These are phyloP conservation scores for Anthonomus grandis DNA, from an alignment of 1,140 invertebrate species.

Conservation along the genomic window DNA sequence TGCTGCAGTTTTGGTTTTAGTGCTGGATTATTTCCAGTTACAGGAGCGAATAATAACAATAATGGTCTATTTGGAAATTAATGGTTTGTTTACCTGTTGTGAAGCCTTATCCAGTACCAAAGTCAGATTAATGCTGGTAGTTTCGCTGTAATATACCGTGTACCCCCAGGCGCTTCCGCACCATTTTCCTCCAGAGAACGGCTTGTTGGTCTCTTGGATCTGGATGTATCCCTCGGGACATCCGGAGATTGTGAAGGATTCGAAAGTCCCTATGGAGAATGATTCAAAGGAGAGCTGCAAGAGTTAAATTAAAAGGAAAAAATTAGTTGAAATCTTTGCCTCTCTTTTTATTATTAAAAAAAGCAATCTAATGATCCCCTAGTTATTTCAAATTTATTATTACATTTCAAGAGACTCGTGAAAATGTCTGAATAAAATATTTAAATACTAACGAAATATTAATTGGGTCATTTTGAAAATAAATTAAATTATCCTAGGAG, in stretches of 20 bases:
- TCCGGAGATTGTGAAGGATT: conserved; percentile 70
- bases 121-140: conserved; percentile 71
- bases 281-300: conserved; percentile 70
- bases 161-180: conserved; percentile 81
- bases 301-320: not conserved
- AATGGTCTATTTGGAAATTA: too few relatives aligned
- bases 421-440: too few relatives aligned
- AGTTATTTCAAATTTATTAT: too few relatives aligned
- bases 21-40: too few relatives aligned
- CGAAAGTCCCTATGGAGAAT: conserved; percentile 71
- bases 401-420: too few relatives aligned
- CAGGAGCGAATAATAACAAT: too few relatives aligned
- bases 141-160: conserved; percentile 82
- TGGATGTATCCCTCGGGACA: conserved; percentile 79
- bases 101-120: conserved; percentile 65
- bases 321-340: not conserved
- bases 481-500: too few relatives aligned
- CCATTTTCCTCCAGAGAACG: conserved; percentile 75
- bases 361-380: not conserved
- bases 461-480: too few relatives aligned
- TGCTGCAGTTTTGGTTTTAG: too few relatives aligned
- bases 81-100: conserved; percentile 68
- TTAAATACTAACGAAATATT: too few relatives aligned
- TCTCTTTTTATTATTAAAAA: not conserved
- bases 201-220: conserved; percentile 67